These are phyloP conservation scores for Erythrolamprus reginae DNA, from an alignment of 2,113 vertebrate species.

Conservation along the genomic window DNA sequence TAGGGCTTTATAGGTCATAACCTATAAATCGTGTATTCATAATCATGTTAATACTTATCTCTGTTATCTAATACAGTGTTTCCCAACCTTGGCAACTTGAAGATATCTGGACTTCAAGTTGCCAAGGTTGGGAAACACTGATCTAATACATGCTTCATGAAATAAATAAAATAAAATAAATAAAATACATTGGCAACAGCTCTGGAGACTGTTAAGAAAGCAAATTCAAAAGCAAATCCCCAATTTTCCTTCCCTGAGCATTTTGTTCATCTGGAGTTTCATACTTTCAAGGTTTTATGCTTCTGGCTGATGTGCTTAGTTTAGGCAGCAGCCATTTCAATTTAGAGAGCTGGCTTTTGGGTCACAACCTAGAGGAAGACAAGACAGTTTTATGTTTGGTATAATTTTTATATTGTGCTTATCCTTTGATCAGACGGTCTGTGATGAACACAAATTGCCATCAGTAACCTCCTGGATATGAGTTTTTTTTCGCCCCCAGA, in stretches of 20 bases:
- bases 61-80: no score
- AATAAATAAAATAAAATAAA: no score
- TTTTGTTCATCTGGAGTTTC: not conserved
- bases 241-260: not conserved
- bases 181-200: no score
- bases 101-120: no score
- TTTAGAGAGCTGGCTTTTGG: conserved; percentile 30
- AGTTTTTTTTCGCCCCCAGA: not conserved
- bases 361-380: conserved; percentile 32
- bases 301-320: conserved; percentile 32
- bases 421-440: no score
- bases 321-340: conserved; percentile 61
- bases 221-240: not conserved
- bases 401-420: not conserved
- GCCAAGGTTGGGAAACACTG: no score
- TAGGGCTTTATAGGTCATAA: no score
- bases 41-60: no score
- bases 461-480: not conserved
- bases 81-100: no score
- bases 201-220: not conserved
- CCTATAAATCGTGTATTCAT: no score
- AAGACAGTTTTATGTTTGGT: conserved; percentile 17
- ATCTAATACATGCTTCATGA: no score
- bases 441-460: not conserved
- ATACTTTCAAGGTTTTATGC: conserved; percentile 60